Base-by-base conservation (phyloP, 2,113 vertebrate genomes). In the Vulpes vulpes region DNA sequence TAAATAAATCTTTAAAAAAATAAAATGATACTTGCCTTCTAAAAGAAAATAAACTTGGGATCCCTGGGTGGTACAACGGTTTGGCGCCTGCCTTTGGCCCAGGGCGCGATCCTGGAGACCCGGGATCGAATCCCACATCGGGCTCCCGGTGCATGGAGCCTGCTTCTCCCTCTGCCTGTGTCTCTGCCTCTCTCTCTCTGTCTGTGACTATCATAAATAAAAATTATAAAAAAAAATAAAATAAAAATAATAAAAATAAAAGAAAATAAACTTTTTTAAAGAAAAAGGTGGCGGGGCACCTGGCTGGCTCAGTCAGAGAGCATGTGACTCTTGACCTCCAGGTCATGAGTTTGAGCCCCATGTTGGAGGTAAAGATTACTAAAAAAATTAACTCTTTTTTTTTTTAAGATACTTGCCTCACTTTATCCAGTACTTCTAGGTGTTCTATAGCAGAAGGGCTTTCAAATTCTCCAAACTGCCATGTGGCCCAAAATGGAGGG, bases 381-480 rank as follows among this genome's bases (percentile, higher is more conserved):
- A 17, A 69, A 69, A 69, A 69, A 49, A 49, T 74, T 49, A 74
- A 74, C 23, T 49, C 25, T 49, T 25, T 25, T 49, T 49, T 49
- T 25, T 25, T 38, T 74, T 9, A 8, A 16, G n/a, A 35, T 69
- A 17, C 69, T 81, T 64, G 10, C 35, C 23, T 79, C 23, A 67
- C 74, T 95, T 82, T 89, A 84, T 43, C 78, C 57, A 67, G 32
- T 59, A 94, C 32, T 73, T 95, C 25, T 35, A 80, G 67, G 25
- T 80, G 12, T 90, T 91, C 89, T 74, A 3, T 30, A 69, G 43
- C 0, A 1, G 64, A 93, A 78, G 12, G 35, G 16, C 27, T 65
- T 79, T 80, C 79, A 67, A 17, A 67, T 65, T 92, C 84, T 69
- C 38, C 62, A 62, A 49, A 89, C 38, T 85, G 32, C 51, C 51